Conservation (phyloP, 1,140 invertebrate genomes). For the Trichogramma pretiosum region DNA sequence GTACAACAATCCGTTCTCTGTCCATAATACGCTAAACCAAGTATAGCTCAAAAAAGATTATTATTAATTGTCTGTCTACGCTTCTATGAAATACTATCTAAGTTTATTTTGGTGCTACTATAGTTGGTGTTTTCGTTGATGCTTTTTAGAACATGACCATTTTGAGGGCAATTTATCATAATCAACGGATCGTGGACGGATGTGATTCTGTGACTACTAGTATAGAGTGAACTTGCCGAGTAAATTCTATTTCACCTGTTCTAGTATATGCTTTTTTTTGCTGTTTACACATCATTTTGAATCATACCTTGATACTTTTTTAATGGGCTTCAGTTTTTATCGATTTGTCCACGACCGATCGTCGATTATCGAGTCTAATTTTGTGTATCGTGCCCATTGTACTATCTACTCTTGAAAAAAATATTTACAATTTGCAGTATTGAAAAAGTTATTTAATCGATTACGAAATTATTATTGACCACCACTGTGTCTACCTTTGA, state of each 20-base stretch:
- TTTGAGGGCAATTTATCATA: too few relatives aligned
- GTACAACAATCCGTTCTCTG: too few relatives aligned
- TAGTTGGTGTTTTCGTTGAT: not conserved
- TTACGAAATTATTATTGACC: constrained; percentile 9
- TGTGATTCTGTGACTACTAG: constrained; percentile 4
- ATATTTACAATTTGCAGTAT: too few relatives aligned
- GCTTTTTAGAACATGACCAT: not conserved
- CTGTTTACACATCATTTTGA: not conserved
- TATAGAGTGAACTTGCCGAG: not conserved
- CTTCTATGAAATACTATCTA: too few relatives aligned
- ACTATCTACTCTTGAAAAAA: constrained; percentile 5
- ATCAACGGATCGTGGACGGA: constrained; percentile 5
- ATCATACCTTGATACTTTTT: not conserved
- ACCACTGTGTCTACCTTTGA: constrained; percentile 17
- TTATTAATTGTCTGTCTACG: too few relatives aligned
- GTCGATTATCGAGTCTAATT: not conserved
- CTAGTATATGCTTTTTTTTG: not conserved
- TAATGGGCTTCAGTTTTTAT: not conserved
- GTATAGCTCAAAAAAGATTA: too few relatives aligned
- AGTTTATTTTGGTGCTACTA: constrained; percentile 11
- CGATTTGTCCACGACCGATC: constrained; percentile 10
- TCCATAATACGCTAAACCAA: too few relatives aligned
- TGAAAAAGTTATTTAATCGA: too few relatives aligned
- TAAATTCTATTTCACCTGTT: too few relatives aligned
- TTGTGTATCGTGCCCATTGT: not conserved